Evolutionary conservation across 2,888 invertebrate species (phyloP).

Genomic region (Mimachlamys varia): DNA sequence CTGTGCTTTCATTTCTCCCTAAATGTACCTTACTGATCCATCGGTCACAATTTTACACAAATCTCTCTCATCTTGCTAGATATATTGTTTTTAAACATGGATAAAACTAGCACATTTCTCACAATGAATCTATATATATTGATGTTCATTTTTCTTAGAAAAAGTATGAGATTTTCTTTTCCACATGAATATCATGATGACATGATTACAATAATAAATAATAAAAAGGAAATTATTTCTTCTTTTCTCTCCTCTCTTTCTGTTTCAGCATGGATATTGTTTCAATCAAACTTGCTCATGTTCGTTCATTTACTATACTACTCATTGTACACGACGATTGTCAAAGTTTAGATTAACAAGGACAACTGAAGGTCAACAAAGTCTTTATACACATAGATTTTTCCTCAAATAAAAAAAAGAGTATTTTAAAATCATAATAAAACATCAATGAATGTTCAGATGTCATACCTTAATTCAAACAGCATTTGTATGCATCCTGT

Average conservation of each 20-base stretch:
- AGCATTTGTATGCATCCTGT: not conserved
- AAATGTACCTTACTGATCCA: not conserved
- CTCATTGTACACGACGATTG: slow-evolving; percentile 1
- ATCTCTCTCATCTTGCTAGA: not conserved
- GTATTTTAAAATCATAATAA: slow-evolving; percentile 28
- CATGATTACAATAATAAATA: slow-evolving; percentile 5
- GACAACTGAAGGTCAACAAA: slow-evolving; percentile 25
- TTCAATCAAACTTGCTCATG: not conserved
- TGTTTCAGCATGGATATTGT: not conserved
- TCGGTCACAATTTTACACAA: not conserved
- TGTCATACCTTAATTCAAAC: slow-evolving; percentile 5
- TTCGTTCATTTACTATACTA: not conserved
- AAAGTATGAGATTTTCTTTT: not conserved
- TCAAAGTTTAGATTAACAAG: not conserved
- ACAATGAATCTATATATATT: not conserved
- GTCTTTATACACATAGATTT: not conserved
- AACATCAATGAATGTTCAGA: not conserved
- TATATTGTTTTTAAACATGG: not conserved
- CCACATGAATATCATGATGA: not conserved
- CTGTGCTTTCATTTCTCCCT: slow-evolving; percentile 1
- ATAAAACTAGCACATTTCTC: not conserved
- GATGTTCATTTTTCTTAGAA: not conserved
- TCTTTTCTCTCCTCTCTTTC: not conserved
- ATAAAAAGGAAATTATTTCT: not conserved
- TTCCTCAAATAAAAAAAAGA: not conserved